Percentiles rank a stretch among this genome's conserved stretches.
These are phyloP conservation scores for Thymelicus acteon DNA, from an alignment of 2,888 invertebrate species.

Conservation along the genomic window DNA sequence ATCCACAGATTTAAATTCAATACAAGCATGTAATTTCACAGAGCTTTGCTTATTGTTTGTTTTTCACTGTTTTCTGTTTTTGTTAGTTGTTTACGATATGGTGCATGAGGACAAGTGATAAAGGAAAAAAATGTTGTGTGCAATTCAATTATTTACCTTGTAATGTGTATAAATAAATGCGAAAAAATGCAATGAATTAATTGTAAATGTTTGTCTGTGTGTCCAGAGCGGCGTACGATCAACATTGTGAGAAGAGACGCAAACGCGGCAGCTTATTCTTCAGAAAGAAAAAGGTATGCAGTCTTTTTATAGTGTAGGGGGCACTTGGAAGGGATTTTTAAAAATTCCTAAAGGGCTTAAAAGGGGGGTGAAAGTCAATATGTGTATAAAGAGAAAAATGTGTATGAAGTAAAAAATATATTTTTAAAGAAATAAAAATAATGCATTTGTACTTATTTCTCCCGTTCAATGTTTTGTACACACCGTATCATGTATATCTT, in stretches of 20 bases:
- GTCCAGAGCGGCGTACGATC: conserved; percentile 86
- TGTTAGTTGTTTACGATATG: conserved; percentile 39
- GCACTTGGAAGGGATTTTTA: too few relatives aligned
- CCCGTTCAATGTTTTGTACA: too few relatives aligned
- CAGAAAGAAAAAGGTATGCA: conserved; percentile 92
- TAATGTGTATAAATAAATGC: neutral
- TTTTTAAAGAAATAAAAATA: too few relatives aligned
- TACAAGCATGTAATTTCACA: conserved; percentile 49
- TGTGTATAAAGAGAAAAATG: too few relatives aligned
- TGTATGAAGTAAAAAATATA: too few relatives aligned
- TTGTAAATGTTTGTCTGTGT: conserved; percentile 27
- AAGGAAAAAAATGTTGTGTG: neutral
- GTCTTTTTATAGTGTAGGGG: too few relatives aligned
- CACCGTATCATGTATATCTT: too few relatives aligned
- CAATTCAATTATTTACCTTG: neutral
- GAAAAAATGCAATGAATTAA: neutral
- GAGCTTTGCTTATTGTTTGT: conserved; percentile 54
- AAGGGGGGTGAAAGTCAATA: too few relatives aligned
- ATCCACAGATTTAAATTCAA: neutral
- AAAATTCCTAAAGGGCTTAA: too few relatives aligned
- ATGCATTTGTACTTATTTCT: too few relatives aligned
- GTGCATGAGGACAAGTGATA: conserved; percentile 23
- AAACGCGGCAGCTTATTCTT: conserved; percentile 96
- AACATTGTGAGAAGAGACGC: conserved; percentile 93
- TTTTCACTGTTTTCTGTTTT: conserved; percentile 32